Conservation (phyloP, 2,888 invertebrate species). For the Aelia acuminata region DNA sequence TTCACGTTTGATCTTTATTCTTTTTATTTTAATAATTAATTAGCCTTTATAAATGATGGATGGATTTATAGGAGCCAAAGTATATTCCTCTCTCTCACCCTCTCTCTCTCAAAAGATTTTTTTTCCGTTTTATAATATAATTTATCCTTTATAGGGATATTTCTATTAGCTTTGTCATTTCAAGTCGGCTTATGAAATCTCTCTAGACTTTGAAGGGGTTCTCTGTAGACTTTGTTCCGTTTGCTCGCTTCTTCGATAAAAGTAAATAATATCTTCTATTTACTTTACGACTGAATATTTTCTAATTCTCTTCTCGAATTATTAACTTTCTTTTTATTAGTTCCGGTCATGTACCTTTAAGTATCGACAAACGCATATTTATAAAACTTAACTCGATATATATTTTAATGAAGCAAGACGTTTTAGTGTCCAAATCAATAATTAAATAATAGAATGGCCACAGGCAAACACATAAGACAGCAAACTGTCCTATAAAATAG, state of each 20-base stretch:
- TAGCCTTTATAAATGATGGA: slow-evolving; percentile 9
- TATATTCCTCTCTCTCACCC: not conserved
- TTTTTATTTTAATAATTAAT: not conserved
- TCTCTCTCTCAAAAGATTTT: not conserved
- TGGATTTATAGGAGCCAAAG: not conserved
- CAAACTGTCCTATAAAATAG: too few species aligned
- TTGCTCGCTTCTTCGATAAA: not conserved
- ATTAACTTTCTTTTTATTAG: not conserved
- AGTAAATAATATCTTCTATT: not conserved
- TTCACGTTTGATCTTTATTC: not conserved
- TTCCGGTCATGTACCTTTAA: too few species aligned
- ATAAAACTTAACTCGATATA: too few species aligned
- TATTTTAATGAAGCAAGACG: too few species aligned
- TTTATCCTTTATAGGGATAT: not conserved
- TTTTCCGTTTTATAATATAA: not conserved
- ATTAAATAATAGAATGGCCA: too few species aligned
- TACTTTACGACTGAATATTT: not conserved
- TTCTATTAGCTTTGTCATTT: not conserved
- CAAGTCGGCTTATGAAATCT: not conserved
- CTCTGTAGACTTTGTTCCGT: not conserved
- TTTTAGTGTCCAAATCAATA: too few species aligned
- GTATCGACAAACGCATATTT: too few species aligned
- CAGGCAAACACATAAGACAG: too few species aligned
- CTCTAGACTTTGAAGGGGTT: not conserved
- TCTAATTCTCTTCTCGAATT: not conserved